Evolutionary conservation across 2,113 vertebrate genomes (phyloP).

Genomic region (Apodemus sylvaticus): DNA sequence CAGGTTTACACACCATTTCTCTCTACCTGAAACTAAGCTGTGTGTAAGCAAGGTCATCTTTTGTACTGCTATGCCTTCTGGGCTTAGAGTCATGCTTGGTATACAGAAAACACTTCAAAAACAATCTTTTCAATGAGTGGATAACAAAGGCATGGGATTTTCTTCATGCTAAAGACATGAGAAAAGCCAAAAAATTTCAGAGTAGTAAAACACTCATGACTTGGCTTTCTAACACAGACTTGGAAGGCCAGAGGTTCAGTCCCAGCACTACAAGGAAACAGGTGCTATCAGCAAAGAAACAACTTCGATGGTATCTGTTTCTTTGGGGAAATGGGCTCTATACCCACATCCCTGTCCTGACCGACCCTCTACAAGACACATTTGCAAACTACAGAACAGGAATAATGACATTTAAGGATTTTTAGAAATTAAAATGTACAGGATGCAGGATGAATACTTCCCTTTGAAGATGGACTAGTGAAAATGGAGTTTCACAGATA

Average conservation of each 20-base stretch:
- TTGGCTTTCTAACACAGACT: not conserved
- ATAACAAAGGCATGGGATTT: not conserved
- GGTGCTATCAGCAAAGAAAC: not conserved
- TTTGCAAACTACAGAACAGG: not conserved
- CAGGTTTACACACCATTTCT: not conserved
- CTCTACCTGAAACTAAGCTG: not conserved
- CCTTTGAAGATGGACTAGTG: not conserved
- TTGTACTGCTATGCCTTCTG: not conserved
- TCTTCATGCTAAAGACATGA: not conserved
- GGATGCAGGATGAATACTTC: slow-evolving; percentile 18
- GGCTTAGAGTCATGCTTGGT: not conserved
- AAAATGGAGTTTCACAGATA: not conserved
- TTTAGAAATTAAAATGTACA: slow-evolving; percentile 8
- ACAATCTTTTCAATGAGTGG: not conserved
- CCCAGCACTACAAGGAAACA: not conserved
- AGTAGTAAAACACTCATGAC: slow-evolving; percentile 23
- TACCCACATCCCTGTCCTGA: not conserved
- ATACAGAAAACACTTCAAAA: not conserved
- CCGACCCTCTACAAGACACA: not conserved
- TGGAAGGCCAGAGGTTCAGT: not conserved
- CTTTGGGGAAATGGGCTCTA: not conserved
- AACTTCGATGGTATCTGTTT: not conserved
- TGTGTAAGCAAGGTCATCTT: not conserved
- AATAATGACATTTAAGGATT: not conserved
- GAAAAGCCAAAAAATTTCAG: slow-evolving; percentile 17